Percentiles rank a stretch among this genome's conserved stretches.
These are phyloP conservation scores for Periophthalmus modestus DNA, from an alignment of 2,113 vertebrate genomes.

Conservation along the genomic window DNA sequence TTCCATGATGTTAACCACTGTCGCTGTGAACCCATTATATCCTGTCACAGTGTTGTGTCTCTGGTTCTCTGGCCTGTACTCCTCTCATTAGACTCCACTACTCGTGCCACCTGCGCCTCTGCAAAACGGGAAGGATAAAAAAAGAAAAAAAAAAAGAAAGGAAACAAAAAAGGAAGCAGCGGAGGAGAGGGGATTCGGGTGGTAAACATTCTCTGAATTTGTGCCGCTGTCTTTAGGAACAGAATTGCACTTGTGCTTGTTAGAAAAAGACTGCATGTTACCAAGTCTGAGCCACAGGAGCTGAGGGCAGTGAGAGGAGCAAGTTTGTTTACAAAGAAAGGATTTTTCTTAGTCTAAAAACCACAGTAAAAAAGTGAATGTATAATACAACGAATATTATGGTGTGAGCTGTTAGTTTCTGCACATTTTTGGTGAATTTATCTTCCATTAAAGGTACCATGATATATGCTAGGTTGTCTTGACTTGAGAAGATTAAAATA, in stretches of 20 bases:
- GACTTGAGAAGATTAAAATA: no score
- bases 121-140: constrained; percentile 23
- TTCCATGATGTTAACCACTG: not conserved
- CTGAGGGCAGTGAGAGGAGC: not conserved
- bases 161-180: not conserved
- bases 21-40: not conserved
- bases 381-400: no score
- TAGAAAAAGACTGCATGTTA: not conserved
- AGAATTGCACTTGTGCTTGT: not conserved
- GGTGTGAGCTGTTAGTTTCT: no score
- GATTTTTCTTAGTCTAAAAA: not conserved
- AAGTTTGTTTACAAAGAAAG: not conserved
- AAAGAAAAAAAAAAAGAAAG: not conserved
- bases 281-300: constrained; percentile 2
- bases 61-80: constrained; percentile 23
- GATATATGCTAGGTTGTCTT: no score
- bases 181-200: not conserved
- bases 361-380: no score
- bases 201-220: constrained; percentile 28
- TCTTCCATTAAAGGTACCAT: no score
- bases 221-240: not conserved
- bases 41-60: not conserved
- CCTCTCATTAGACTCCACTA: constrained; percentile 48
- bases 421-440: no score
- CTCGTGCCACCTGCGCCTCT: constrained; percentile 21